phyloP scores from a whole-genome alignment of 2,113 vertebrate species.

The Megalops atlanticus region DNA sequence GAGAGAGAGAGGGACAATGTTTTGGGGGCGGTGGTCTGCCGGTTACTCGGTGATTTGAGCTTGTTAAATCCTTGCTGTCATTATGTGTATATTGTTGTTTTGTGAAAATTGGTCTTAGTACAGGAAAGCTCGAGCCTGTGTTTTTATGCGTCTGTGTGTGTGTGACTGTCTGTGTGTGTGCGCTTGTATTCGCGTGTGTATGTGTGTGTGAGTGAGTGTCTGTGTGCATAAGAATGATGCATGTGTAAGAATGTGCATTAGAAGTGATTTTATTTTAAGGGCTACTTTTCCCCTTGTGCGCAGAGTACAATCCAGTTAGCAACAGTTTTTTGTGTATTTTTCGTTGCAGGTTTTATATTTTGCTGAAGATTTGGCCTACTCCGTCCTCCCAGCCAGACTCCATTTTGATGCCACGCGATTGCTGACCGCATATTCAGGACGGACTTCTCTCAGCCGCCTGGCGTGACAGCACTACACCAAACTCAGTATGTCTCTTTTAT shows the following conservation, averaged over 20 bases:
- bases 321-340: conserved; percentile 46
- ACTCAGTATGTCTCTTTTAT: conserved; percentile 57
- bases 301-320: conserved; percentile 37
- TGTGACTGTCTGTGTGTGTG: conserved; percentile 48
- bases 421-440: conserved; percentile 50
- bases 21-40: conserved; percentile 48
- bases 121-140: conserved; percentile 39
- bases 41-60: conserved; percentile 50
- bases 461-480: conserved; percentile 45
- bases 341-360: conserved; percentile 55
- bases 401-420: conserved; percentile 61
- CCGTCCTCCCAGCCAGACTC: conserved; percentile 61
- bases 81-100: conserved; percentile 47
- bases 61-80: conserved; percentile 41
- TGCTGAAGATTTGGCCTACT: conserved; percentile 62
- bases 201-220: conserved; percentile 36
- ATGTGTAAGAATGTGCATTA: conserved; percentile 34
- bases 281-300: conserved; percentile 43
- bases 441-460: conserved; percentile 38
- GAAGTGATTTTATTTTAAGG: conserved; percentile 38
- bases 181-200: conserved; percentile 53
- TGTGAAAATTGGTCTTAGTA: conserved; percentile 50
- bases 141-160: conserved; percentile 52
- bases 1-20: conserved; percentile 55
- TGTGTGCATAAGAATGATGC: conserved; percentile 27